A percentile compares a stretch with the other conserved stretches of the same genome.
phyloP scores from a whole-genome alignment of 2,113 vertebrate genomes.

The Leptobrachium leishanense region DNA sequence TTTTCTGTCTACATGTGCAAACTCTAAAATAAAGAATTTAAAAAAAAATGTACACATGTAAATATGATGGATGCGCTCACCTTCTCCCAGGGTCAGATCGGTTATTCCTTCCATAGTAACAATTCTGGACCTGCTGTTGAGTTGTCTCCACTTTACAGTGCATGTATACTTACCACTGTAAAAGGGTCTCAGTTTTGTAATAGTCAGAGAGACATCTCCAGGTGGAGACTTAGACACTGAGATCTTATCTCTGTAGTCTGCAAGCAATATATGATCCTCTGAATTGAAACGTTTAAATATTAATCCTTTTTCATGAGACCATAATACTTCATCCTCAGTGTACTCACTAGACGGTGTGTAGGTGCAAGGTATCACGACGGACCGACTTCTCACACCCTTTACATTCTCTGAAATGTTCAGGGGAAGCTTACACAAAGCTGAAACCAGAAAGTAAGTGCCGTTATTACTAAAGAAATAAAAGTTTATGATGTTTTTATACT shows the following conservation, averaged over 20 bases:
- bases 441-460: neutral
- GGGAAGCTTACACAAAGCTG: constrained; percentile 4
- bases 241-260: neutral
- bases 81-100: neutral
- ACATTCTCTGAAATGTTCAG: neutral
- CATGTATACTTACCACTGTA: constrained; percentile 10
- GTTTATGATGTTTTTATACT: too few relatives aligned
- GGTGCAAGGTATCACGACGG: constrained; percentile 21
- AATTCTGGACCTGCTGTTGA: neutral
- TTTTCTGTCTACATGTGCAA: too few relatives aligned
- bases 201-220: constrained; percentile 27
- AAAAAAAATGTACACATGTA: too few relatives aligned
- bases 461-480: too few relatives aligned
- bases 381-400: neutral
- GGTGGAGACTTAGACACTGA: neutral
- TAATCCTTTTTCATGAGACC: neutral
- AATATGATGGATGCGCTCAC: neutral
- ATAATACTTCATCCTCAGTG: neutral
- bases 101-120: neutral
- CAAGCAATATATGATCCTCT: neutral
- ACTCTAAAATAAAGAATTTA: too few relatives aligned
- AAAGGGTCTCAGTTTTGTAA: neutral
- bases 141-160: constrained; percentile 12
- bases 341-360: neutral
- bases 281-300: neutral